phyloP scores from a whole-genome alignment of 2,888 invertebrate genomes.

The Atethmia centrago region DNA sequence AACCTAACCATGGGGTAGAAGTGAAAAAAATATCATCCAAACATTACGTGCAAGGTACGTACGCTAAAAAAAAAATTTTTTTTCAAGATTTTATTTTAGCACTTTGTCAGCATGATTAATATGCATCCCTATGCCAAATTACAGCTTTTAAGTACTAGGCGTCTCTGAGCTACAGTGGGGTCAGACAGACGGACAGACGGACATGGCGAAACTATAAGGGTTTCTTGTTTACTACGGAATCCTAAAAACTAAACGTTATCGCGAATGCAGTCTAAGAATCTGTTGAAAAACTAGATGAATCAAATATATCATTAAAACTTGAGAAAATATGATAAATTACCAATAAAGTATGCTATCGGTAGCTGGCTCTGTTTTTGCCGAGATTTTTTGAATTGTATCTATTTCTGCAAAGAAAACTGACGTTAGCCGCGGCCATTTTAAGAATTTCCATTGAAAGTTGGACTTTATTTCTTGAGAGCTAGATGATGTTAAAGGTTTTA shows the following conservation, averaged over 20 bases:
- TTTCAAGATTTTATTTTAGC: too few species aligned
- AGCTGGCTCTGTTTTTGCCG: constrained; percentile 73
- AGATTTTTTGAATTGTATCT: constrained; percentile 77
- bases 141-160: too few species aligned
- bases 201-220: too few species aligned
- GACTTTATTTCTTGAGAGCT: constrained; percentile 50
- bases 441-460: constrained; percentile 46
- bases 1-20: too few species aligned
- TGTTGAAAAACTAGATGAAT: constrained; percentile 76
- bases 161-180: too few species aligned
- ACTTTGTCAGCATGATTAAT: too few species aligned
- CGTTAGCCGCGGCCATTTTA: constrained; percentile 28
- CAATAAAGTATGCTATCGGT: constrained; percentile 73
- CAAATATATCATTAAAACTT: constrained; percentile 81
- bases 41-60: too few species aligned
- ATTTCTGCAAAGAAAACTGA: constrained; percentile 46
- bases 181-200: too few species aligned
- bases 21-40: too few species aligned
- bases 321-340: constrained; percentile 83
- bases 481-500: constrained; percentile 35
- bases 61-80: too few species aligned
- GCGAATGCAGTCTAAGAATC: constrained; percentile 69
- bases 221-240: too few species aligned
- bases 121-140: too few species aligned
- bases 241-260: constrained; percentile 68